Conservation (phyloP, 2,113 vertebrate genomes). For the Sula dactylatra region DNA sequence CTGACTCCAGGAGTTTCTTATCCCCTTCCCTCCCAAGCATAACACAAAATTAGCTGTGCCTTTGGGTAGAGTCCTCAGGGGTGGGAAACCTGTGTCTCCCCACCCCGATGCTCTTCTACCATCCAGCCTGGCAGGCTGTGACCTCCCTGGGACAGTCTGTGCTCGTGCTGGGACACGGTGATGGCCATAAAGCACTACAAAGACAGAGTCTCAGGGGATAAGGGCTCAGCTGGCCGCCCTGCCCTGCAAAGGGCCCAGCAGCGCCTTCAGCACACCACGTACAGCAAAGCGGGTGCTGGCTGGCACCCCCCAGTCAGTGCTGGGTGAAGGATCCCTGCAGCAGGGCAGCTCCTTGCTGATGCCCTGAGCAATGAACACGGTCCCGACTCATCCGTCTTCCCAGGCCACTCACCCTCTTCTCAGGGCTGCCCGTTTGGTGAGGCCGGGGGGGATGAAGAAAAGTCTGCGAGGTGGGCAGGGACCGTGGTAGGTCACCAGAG, state of each 20-base stretch:
- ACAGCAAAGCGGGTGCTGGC: not conserved
- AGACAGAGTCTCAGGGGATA: not conserved
- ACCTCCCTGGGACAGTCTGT: too few species aligned
- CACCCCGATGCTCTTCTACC: not conserved
- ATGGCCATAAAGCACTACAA: not conserved
- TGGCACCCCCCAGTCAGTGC: not conserved
- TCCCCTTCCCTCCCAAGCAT: not conserved
- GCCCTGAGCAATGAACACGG: not conserved
- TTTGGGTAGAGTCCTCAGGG: not conserved
- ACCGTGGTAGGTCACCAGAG: accelerated
- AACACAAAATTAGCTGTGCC: not conserved
- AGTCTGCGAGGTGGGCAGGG: not conserved
- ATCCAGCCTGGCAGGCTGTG: not conserved
- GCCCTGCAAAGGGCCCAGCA: not conserved
- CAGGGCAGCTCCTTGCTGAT: not conserved
- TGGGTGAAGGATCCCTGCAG: not conserved
- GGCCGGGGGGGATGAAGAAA: accelerated
- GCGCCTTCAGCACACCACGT: not conserved
- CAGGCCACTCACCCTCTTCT: not conserved
- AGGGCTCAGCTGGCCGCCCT: not conserved
- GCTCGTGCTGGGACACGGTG: not conserved
- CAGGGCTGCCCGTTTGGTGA: not conserved
- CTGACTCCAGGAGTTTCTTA: not conserved
- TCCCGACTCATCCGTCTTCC: not conserved
- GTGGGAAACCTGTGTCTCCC: not conserved